Evolutionary conservation across 2,113 vertebrate genomes (phyloP).

Genomic region (Drymodes brunneopygia): DNA sequence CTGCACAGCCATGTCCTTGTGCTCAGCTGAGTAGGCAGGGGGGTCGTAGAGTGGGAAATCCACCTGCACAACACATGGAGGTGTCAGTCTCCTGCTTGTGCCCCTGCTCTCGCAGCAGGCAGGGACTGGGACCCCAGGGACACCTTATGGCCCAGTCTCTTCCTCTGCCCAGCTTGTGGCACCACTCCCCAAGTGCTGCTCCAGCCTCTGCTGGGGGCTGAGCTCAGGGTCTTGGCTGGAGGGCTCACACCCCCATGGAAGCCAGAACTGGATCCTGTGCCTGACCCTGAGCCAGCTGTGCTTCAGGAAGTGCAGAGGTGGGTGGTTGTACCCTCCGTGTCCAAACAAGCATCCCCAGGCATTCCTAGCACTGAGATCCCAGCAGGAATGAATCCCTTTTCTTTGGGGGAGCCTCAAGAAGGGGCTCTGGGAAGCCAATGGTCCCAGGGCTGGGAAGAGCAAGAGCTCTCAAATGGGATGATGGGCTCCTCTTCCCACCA

Average conservation of each 20-base stretch:
- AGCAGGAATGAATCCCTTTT: neutral
- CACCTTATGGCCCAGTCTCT: neutral
- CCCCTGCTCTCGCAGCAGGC: neutral
- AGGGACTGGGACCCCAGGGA: accelerated
- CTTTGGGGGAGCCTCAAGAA: neutral
- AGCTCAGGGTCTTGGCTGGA: accelerated
- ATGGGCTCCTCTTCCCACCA: neutral
- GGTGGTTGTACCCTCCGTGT: neutral
- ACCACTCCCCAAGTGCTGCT: neutral
- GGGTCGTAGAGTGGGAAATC: slow-evolving; percentile 81
- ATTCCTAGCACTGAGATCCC: neutral
- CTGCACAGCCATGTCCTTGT: slow-evolving; percentile 36
- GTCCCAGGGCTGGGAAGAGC: neutral
- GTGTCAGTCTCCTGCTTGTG: neutral
- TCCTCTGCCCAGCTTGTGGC: neutral
- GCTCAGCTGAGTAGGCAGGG: slow-evolving; percentile 59
- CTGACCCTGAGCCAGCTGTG: neutral
- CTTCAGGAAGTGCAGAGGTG: neutral
- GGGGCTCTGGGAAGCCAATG: neutral
- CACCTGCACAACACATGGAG: slow-evolving; percentile 46
- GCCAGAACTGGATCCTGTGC: neutral
- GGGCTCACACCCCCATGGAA: neutral
- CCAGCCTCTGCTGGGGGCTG: neutral
- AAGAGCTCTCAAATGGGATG: neutral
- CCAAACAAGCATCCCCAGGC: neutral